Conservation (phyloP, 2,888 invertebrate species). For the Diarsia mendica region DNA sequence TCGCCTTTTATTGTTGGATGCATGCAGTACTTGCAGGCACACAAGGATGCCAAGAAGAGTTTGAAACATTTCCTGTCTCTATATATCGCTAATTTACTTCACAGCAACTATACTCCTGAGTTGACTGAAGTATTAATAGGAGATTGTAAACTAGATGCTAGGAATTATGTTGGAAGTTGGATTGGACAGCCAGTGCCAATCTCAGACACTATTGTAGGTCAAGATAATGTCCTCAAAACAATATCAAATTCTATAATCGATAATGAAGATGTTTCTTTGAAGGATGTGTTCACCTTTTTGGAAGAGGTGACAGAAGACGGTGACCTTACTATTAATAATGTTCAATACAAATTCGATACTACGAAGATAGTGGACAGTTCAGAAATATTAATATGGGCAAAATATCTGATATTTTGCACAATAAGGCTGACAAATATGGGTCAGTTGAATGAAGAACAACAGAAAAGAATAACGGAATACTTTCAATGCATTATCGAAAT, state of each 20-base stretch:
- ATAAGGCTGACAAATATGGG: slow-evolving; percentile 80
- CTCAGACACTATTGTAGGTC: slow-evolving; percentile 76
- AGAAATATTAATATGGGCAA: slow-evolving; percentile 83
- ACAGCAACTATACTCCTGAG: slow-evolving; percentile 90
- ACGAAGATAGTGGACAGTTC: slow-evolving; percentile 76
- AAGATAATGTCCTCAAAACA: slow-evolving; percentile 77
- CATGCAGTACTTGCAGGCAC: slow-evolving; percentile 79
- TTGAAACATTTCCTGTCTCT: slow-evolving; percentile 84
- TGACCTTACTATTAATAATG: slow-evolving; percentile 72
- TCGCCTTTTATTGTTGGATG: slow-evolving; percentile 86
- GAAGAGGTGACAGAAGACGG: slow-evolving; percentile 72
- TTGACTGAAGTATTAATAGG: slow-evolving; percentile 87
- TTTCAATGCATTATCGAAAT: slow-evolving; percentile 79
- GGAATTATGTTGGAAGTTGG: slow-evolving; percentile 90
- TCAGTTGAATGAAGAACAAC: slow-evolving; percentile 72
- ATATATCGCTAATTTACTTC: slow-evolving; percentile 90
- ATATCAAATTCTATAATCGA: slow-evolving; percentile 85
- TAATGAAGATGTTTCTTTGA: slow-evolving; percentile 74
- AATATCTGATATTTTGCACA: slow-evolving; percentile 83
- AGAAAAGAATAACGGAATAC: slow-evolving; percentile 76
- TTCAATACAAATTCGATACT: slow-evolving; percentile 74
- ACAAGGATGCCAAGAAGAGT: slow-evolving; percentile 80
- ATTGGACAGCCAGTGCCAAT: slow-evolving; percentile 75
- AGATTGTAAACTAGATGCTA: slow-evolving; percentile 84
- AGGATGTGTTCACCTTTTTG: slow-evolving; percentile 78